These are phyloP conservation scores for Drosophila stalkeri DNA, from an alignment of 2,888 invertebrate species.

Conservation along the genomic window DNA sequence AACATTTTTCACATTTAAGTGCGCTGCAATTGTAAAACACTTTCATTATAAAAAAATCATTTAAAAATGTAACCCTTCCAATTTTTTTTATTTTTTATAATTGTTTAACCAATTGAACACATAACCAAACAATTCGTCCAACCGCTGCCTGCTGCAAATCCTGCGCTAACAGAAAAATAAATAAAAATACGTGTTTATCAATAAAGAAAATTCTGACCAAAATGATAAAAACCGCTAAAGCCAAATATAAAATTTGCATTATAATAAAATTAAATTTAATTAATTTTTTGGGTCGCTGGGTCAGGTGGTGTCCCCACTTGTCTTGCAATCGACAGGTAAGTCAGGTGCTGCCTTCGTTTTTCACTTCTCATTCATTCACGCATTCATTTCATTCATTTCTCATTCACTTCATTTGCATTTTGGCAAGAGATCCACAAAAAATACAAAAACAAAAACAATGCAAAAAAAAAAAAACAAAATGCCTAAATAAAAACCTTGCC, in stretches of 20 bases:
- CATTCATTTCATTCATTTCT: slow-evolving; percentile 43
- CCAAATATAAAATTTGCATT: slow-evolving; percentile 39
- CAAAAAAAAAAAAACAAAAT: slow-evolving; percentile 27
- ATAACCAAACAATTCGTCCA: neutral
- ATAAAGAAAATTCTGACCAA: neutral
- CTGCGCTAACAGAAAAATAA: neutral
- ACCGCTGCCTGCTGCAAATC: slow-evolving; percentile 4
- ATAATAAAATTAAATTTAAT: slow-evolving; percentile 71
- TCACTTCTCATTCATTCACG: slow-evolving; percentile 48
- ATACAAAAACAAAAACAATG: slow-evolving; percentile 17
- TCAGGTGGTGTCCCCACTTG: slow-evolving; percentile 43
- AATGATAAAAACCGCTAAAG: slow-evolving; percentile 31
- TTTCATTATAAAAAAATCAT: neutral
- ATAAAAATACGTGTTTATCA: slow-evolving; percentile 8
- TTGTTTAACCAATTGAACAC: slow-evolving; percentile 5
- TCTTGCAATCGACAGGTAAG: slow-evolving; percentile 26
- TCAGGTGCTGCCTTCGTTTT: slow-evolving; percentile 66
- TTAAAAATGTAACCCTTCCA: neutral
- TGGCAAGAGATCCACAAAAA: slow-evolving; percentile 37
- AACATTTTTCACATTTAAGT: too few species aligned
- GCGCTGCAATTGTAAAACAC: neutral
- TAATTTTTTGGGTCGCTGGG: slow-evolving; percentile 75
- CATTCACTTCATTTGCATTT: slow-evolving; percentile 72
- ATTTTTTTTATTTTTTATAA: neutral
- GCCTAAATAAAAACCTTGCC: slow-evolving; percentile 59